These are phyloP conservation scores for Brachyhypopomus occidentalis DNA, from an alignment of 2,113 vertebrate species.

Conservation along the genomic window DNA sequence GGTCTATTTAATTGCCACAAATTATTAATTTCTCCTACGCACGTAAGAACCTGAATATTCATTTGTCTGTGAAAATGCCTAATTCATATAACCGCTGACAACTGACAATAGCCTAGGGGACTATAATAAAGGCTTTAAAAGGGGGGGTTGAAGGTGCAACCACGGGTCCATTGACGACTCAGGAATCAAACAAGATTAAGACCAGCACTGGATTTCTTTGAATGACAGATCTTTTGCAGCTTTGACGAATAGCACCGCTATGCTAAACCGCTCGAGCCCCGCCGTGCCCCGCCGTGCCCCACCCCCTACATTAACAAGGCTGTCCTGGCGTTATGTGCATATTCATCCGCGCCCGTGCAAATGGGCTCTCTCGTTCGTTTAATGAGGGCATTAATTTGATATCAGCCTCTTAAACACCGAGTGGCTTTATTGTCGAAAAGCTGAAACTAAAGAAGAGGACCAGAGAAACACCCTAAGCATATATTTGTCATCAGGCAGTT, in stretches of 20 bases:
- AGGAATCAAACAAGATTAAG: background rate
- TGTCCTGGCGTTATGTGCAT: conserved; percentile 49
- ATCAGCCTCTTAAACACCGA: conserved; percentile 41
- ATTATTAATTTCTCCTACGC: background rate
- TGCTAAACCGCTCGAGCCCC: conserved; percentile 38
- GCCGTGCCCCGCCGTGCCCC: conserved; percentile 22
- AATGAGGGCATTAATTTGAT: conserved; percentile 60
- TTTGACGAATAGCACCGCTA: conserved; percentile 42
- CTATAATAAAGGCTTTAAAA: conserved; percentile 18
- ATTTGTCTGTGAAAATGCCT: background rate
- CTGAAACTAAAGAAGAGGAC: background rate
- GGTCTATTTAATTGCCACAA: background rate
- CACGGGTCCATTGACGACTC: no score
- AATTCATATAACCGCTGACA: background rate
- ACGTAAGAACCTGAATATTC: conserved; percentile 31
- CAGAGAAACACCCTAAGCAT: conserved; percentile 7
- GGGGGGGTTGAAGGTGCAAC: background rate
- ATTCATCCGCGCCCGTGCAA: conserved; percentile 47
- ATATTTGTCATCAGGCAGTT: background rate
- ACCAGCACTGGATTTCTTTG: conserved; percentile 12
- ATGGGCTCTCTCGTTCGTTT: conserved; percentile 47
- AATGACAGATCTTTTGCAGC: conserved; percentile 43
- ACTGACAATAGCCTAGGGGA: background rate
- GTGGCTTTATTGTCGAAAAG: conserved; percentile 18
- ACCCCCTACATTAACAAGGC: conserved; percentile 52